These are phyloP conservation scores for Siniperca chuatsi DNA, from an alignment of 2,113 vertebrate species.

Conservation along the genomic window DNA sequence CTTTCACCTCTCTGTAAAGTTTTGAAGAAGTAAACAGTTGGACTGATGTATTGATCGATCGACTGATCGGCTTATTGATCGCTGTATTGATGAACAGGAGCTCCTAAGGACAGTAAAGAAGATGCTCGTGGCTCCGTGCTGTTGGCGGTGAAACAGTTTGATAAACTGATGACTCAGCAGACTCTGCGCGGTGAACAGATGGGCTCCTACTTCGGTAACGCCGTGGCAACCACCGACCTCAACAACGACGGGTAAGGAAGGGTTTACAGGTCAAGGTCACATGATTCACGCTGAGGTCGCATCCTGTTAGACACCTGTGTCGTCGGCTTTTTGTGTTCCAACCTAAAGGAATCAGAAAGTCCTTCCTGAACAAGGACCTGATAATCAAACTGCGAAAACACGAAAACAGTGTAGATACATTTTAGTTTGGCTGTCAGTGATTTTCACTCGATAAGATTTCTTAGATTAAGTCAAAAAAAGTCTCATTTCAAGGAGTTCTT, in stretches of 20 bases:
- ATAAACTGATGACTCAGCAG: neutral
- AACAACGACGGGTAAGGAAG: conserved; percentile 88
- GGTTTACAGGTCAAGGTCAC: neutral
- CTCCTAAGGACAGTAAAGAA: conserved; percentile 84
- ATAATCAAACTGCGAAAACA: too few species aligned
- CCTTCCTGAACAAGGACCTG: too few species aligned
- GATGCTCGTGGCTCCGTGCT: conserved; percentile 87
- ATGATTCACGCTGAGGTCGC: neutral
- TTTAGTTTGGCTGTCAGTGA: too few species aligned
- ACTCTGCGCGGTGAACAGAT: conserved; percentile 88
- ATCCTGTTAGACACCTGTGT: neutral
- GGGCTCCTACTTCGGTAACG: conserved; percentile 93
- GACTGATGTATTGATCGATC: neutral
- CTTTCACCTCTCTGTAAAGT: too few species aligned
- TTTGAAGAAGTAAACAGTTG: neutral
- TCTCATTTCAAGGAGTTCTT: too few species aligned
- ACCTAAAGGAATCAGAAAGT: too few species aligned
- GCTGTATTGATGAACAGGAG: conserved; percentile 79
- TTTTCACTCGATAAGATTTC: too few species aligned
- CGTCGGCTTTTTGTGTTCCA: neutral
- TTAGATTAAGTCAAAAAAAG: too few species aligned
- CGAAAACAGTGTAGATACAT: too few species aligned
- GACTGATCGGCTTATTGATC: neutral
- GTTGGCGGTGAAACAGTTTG: conserved; percentile 64
- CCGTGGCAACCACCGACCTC: conserved; percentile 89